These are phyloP conservation scores for Caenorhabditis sp. DNA, from an alignment of 2,888 invertebrate species.

Conservation along the genomic window DNA sequence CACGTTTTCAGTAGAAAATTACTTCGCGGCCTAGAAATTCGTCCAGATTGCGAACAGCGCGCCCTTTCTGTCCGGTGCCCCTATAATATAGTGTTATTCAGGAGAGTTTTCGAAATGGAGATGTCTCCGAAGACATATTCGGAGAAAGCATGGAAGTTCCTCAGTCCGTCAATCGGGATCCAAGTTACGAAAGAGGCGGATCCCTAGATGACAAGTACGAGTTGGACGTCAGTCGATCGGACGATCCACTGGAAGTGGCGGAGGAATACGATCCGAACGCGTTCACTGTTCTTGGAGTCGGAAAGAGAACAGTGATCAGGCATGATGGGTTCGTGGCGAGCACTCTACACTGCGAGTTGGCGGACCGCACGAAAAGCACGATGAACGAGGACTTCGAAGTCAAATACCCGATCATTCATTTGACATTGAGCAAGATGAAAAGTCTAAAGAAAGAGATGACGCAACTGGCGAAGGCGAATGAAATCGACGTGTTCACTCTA, in stretches of 20 bases:
- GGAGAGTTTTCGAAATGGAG: conserved; percentile 50
- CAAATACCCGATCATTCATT: conserved; percentile 93
- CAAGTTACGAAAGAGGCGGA: conserved; percentile 38
- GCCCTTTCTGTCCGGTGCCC: too few relatives aligned
- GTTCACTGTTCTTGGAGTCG: conserved; percentile 49
- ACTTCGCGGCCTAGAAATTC: too few relatives aligned
- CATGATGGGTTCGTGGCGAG: conserved; percentile 81
- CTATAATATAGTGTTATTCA: conserved; percentile 8
- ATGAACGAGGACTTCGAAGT: conserved; percentile 96
- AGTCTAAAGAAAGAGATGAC: conserved; percentile 95
- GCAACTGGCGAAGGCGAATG: conserved; percentile 82
- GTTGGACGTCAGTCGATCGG: conserved; percentile 26
- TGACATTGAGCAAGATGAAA: conserved; percentile 94
- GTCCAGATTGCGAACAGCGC: too few relatives aligned
- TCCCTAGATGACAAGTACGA: conserved; percentile 46
- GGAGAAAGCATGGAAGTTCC: conserved; percentile 47
- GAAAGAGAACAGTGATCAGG: conserved; percentile 80
- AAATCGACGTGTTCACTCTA: conserved; percentile 89
- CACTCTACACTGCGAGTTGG: conserved; percentile 52
- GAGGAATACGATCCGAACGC: conserved; percentile 53
- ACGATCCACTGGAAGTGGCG: conserved; percentile 30
- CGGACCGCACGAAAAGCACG: conserved; percentile 91
- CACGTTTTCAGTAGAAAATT: too few relatives aligned
- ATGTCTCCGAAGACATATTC: conserved; percentile 32
- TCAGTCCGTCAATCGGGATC: conserved; percentile 35